Conservation (phyloP, 2,888 invertebrate genomes). For the Hirudinaria manillensis region DNA sequence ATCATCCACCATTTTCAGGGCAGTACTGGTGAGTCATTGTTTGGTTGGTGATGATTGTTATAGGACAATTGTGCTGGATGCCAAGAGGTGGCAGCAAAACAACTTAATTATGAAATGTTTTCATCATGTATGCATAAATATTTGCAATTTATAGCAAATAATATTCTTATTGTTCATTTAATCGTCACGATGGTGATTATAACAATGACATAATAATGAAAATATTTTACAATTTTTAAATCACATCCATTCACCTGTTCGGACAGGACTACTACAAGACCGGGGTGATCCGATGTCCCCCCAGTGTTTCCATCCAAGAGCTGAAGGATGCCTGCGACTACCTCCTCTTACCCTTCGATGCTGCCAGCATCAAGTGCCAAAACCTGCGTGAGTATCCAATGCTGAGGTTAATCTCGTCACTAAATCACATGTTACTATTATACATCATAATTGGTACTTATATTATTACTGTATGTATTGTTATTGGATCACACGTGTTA, state of each 20-base stretch:
- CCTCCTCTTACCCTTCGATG: constrained; percentile 92
- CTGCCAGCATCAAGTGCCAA: constrained; percentile 76
- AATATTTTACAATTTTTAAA: too few relatives aligned
- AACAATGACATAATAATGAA: too few relatives aligned
- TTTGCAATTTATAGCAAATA: neutral
- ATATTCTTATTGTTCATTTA: neutral
- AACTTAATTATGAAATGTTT: too few relatives aligned
- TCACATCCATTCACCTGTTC: too few relatives aligned
- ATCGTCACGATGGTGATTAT: too few relatives aligned
- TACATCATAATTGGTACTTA: too few relatives aligned
- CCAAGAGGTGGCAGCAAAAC: too few relatives aligned
- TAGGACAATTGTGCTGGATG: too few relatives aligned
- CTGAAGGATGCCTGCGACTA: constrained; percentile 97
- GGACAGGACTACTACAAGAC: constrained; percentile 77
- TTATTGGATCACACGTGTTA: too few relatives aligned
- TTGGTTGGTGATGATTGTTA: neutral
- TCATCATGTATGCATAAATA: neutral
- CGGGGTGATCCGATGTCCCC: constrained; percentile 86
- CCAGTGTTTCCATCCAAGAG: constrained; percentile 90
- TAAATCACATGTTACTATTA: too few relatives aligned
- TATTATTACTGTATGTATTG: too few relatives aligned
- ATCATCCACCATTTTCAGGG: constrained; percentile 85
- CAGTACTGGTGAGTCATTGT: constrained; percentile 65
- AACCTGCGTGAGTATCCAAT: constrained; percentile 71
- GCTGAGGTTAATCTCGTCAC: too few relatives aligned